Conservation (phyloP, 2,888 invertebrate species). For the Tetragonisca angustula region DNA sequence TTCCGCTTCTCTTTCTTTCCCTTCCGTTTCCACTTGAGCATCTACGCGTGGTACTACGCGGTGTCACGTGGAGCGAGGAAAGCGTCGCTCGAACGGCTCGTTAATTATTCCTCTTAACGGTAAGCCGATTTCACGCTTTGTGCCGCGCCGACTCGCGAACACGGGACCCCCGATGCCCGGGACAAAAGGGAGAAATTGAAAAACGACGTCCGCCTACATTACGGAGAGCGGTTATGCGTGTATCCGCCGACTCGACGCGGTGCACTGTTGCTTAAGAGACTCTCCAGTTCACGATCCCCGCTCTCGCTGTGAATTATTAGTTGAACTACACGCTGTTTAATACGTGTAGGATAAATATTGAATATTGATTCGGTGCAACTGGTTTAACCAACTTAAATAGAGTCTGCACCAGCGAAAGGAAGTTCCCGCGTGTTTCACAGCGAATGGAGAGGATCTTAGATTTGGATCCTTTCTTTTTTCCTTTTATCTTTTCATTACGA, state of each 20-base stretch:
- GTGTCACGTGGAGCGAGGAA: slow-evolving; percentile 31
- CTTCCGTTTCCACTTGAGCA: slow-evolving; percentile 69
- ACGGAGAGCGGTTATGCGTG: slow-evolving; percentile 26
- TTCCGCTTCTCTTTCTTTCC: background rate
- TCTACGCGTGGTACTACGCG: background rate
- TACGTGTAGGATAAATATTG: slow-evolving; percentile 1
- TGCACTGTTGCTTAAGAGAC: slow-evolving; percentile 22
- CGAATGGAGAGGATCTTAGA: background rate
- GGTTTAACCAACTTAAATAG: background rate
- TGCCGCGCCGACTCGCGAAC: slow-evolving; percentile 43
- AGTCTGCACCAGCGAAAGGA: background rate
- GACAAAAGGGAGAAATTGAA: slow-evolving; percentile 52
- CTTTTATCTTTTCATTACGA: too few species aligned
- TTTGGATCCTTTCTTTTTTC: background rate
- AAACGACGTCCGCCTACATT: slow-evolving; percentile 35
- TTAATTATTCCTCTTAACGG: slow-evolving; percentile 63
- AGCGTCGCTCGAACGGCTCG: slow-evolving; percentile 54
- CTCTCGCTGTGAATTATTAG: slow-evolving; percentile 14
- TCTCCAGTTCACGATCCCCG: background rate
- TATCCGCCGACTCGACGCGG: slow-evolving; percentile 26
- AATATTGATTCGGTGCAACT: background rate
- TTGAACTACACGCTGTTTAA: background rate
- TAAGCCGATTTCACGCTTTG: slow-evolving; percentile 57
- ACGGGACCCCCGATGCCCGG: slow-evolving; percentile 2
- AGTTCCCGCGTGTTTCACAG: background rate